Percentiles rank a stretch among this genome's conserved stretches.
Evolutionary conservation across 2,113 vertebrate genomes (phyloP).

Genomic region (Tachysurus vachellii): DNA sequence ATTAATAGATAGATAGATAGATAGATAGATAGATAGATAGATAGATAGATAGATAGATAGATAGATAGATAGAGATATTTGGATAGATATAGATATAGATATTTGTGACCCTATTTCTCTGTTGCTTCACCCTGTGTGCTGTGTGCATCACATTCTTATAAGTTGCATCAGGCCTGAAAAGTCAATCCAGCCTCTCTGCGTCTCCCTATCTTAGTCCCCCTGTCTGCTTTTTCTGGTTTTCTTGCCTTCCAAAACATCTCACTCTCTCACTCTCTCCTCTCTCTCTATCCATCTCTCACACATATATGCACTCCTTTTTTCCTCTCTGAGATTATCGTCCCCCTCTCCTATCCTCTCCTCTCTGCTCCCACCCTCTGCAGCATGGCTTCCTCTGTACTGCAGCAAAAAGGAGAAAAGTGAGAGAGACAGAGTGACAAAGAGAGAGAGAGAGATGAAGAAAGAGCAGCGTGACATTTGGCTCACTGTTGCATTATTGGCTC

Average conservation of each 20-base stretch:
- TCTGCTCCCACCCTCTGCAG: constrained; percentile 66
- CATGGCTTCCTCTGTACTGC: constrained; percentile 66
- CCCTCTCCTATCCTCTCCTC: constrained; percentile 58
- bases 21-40: background rate
- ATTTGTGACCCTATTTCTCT: background rate
- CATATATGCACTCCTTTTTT: background rate
- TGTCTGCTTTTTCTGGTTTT: background rate
- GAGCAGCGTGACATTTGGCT: constrained; percentile 69
- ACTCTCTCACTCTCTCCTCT: background rate
- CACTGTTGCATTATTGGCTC: constrained; percentile 72
- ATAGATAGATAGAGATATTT: no score
- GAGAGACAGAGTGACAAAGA: constrained; percentile 32
- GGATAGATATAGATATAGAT: no score
- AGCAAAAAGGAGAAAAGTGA: constrained; percentile 58
- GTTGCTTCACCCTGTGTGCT: constrained; percentile 20
- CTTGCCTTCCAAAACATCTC: background rate
- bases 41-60: no score
- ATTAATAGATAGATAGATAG: no score
- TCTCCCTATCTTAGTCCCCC: background rate
- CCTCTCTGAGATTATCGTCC: constrained; percentile 42
- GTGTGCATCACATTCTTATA: constrained; percentile 56
- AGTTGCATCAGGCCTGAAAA: constrained; percentile 59
- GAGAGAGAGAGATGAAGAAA: constrained; percentile 49
- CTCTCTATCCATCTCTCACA: background rate
- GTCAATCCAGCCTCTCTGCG: constrained; percentile 41